Evolutionary conservation across 2,888 invertebrate genomes (phyloP).

Genomic region (Melieria omissa): DNA sequence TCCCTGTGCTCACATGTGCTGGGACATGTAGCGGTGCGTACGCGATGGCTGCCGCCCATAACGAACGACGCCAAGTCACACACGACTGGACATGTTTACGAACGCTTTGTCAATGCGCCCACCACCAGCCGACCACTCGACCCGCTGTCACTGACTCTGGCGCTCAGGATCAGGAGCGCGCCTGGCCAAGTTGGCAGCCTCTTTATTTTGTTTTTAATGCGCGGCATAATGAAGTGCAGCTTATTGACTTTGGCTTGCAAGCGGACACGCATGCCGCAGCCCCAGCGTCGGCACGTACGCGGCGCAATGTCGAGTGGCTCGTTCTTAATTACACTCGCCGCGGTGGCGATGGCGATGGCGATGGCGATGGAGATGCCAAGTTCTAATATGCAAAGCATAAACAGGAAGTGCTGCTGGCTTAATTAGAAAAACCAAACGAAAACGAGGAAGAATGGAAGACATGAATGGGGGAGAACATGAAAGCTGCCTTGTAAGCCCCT

Average conservation of each 20-base stretch:
- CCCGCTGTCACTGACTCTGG: neutral
- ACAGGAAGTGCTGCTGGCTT: slow-evolving; percentile 29
- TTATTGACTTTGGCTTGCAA: slow-evolving; percentile 22
- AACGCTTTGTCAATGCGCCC: slow-evolving; percentile 20
- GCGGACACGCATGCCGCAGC: slow-evolving; percentile 12
- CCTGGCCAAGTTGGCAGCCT: neutral
- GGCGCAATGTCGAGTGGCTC: neutral
- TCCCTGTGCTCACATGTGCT: neutral
- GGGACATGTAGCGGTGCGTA: neutral
- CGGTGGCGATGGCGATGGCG: neutral
- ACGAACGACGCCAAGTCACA: slow-evolving; percentile 32
- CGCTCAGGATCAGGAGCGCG: neutral
- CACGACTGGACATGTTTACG: slow-evolving; percentile 32
- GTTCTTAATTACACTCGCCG: slow-evolving; percentile 25
- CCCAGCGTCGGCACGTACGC: neutral
- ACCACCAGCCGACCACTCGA: neutral
- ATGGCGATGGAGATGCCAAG: slow-evolving; percentile 15
- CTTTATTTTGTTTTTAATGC: slow-evolving; percentile 10
- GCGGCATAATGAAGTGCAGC: slow-evolving; percentile 18
- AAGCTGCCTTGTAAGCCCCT: too few species aligned
- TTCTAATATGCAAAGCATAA: slow-evolving; percentile 35
- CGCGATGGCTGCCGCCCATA: slow-evolving; percentile 13
- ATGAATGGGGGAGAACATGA: neutral
- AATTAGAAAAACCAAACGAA: slow-evolving; percentile 21
- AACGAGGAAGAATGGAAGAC: neutral